phyloP scores from a whole-genome alignment of 2,888 invertebrate genomes.

The Cyrtodaria siliqua region DNA sequence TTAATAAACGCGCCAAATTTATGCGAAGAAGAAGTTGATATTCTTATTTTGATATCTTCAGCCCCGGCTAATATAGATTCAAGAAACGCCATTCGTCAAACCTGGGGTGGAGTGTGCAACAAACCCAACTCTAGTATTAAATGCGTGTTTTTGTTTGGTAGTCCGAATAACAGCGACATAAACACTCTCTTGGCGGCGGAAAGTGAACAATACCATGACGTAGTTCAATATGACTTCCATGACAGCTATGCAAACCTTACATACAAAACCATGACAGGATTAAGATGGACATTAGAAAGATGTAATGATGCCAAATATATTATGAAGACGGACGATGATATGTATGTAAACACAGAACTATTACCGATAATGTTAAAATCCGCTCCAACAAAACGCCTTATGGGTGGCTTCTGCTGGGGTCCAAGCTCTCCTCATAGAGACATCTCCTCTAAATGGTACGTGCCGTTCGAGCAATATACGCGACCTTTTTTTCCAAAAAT shows the following conservation, averaged over 20 bases:
- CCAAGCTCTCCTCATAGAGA: conserved; percentile 70
- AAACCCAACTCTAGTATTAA: conserved; percentile 33
- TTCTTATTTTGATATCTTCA: conserved; percentile 69
- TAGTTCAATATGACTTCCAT: conserved; percentile 68
- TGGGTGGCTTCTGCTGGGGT: conserved; percentile 78
- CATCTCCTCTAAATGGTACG: conserved; percentile 74
- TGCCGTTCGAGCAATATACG: conserved; percentile 66
- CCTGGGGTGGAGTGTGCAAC: conserved; percentile 71
- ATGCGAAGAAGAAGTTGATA: conserved; percentile 56
- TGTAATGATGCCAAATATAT: conserved; percentile 70
- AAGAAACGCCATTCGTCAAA: conserved; percentile 67
- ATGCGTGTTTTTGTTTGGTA: conserved; percentile 70
- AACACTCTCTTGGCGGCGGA: conserved; percentile 54
- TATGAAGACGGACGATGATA: conserved; percentile 82
- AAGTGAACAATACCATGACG: conserved; percentile 63
- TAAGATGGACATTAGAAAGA: conserved; percentile 66
- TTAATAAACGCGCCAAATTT: conserved; percentile 51
- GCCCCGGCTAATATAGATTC: conserved; percentile 48
- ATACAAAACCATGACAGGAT: conserved; percentile 72
- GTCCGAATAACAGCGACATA: conserved; percentile 7
- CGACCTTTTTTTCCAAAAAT: conserved; percentile 64
- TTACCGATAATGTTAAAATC: conserved; percentile 68
- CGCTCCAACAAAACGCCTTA: conserved; percentile 63
- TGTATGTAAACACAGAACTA: conserved; percentile 73
- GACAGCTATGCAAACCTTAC: conserved; percentile 78